phyloP scores from a whole-genome alignment of 2,888 invertebrate species.

The Hemaris fuciformis region DNA sequence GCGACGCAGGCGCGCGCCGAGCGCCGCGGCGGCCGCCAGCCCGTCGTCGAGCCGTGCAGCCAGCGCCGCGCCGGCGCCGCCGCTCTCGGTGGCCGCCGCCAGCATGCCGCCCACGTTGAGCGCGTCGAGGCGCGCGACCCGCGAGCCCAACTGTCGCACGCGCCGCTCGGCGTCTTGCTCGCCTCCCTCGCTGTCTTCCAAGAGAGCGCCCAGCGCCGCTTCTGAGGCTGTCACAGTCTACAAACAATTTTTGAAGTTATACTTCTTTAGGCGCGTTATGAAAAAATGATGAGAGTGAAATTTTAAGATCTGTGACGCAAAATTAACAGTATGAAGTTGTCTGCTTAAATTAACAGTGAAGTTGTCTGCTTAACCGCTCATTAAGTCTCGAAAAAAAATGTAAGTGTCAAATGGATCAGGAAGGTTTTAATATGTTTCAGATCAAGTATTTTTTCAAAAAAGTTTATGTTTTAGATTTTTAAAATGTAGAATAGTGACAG shows the following conservation, averaged over 20 bases:
- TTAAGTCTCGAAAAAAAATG: no score
- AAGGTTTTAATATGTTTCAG: no score
- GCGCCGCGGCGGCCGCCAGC: slow-evolving; percentile 68
- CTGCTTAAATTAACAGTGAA: no score
- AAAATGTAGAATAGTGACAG: no score
- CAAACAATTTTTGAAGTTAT: slow-evolving; percentile 79
- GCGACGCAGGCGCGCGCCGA: slow-evolving; percentile 62
- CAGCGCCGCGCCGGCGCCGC: slow-evolving; percentile 88
- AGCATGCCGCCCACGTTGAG: slow-evolving; percentile 91
- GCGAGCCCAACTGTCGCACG: slow-evolving; percentile 87
- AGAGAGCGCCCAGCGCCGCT: slow-evolving; percentile 84
- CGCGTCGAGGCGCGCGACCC: slow-evolving; percentile 86
- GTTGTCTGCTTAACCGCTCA: no score
- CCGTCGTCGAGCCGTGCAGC: slow-evolving; percentile 83
- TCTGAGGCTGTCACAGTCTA: slow-evolving; percentile 88
- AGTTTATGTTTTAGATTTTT: no score
- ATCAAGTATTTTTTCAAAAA: no score
- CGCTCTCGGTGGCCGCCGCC: slow-evolving; percentile 85
- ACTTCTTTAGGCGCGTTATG: no score
- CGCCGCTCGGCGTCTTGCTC: slow-evolving; percentile 90
- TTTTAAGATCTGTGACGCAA: no score
- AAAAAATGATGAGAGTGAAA: no score
- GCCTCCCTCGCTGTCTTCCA: slow-evolving; percentile 89
- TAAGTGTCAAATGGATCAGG: no score
- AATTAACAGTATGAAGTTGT: no score